Evolutionary conservation across 1,140 invertebrate species (phyloP).

Genomic region (Melipona quadrifasciata): DNA sequence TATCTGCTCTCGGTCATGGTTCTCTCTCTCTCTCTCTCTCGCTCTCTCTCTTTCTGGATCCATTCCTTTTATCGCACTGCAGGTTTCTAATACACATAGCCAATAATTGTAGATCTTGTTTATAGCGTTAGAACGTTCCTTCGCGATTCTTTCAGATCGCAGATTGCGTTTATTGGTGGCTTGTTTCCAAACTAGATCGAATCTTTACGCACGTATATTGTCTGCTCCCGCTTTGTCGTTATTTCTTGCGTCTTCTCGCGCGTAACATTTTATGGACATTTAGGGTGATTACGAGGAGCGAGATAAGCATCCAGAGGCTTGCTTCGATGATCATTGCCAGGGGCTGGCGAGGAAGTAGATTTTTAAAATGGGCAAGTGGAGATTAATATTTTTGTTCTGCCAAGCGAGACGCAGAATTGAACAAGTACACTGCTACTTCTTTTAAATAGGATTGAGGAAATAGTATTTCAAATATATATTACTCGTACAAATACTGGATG

Average conservation of each 20-base stretch:
- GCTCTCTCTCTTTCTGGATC: neutral
- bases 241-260: neutral
- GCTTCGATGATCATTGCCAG: neutral
- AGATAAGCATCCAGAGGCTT: neutral
- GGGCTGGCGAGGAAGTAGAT: too few relatives aligned
- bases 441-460: too few relatives aligned
- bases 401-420: too few relatives aligned
- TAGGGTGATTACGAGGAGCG: neutral
- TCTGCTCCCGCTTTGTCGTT: neutral
- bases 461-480: too few relatives aligned
- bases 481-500: too few relatives aligned
- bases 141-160: neutral
- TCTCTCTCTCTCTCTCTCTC: neutral
- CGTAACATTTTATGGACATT: neutral
- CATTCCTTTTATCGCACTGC: neutral
- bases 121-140: neutral
- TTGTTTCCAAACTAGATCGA: neutral
- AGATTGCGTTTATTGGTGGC: neutral
- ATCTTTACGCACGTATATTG: neutral
- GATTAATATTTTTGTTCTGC: too few relatives aligned
- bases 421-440: too few relatives aligned
- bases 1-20: neutral
- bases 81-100: neutral
- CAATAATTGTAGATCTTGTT: constrained; percentile 20
- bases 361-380: too few relatives aligned